Evolutionary conservation across 2,113 vertebrate species (phyloP), one percentile per base, ranked within the genome.

Genomic region (Tricholaema leucomelas): DNA sequence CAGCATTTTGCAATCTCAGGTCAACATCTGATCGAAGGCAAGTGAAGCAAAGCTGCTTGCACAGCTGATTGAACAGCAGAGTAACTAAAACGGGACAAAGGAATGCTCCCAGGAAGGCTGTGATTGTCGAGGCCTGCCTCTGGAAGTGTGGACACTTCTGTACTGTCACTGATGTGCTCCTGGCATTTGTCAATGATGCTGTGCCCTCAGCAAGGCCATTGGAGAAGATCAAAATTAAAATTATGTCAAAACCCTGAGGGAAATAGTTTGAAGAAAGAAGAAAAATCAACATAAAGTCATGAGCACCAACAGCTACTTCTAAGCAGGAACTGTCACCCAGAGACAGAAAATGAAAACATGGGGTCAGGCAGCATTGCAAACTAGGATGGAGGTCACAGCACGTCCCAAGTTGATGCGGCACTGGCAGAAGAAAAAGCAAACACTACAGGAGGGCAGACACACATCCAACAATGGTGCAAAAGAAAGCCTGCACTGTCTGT

Each of bases 111-210:
- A 28, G 15, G 2, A 14, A 50, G 24, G 54, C 50, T 48, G 42
- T 2, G 31, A 17, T 12, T 64, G 5, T 2, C 4, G 7, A 48
- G 50, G 44, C 28, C 67, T 80, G 44, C 59, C 38, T 46, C 66
- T 20, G 17, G 23, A 44, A 40, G 14, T 0, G 6, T 1, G 1
- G 48, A 35, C 23, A 17, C n/a, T 59, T 3, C 71, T 31, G 1
- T 48, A 31, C 12, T 25, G 71, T 31, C 48, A 75, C 21, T 13
- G 10, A 42, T 2, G 7, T 4, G 27, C 9, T 58, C 19, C 5
- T 0, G 0, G 58, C 42, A 33, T 15, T 63, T 76, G 9, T 6
- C 56, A 77, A 8, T 20, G 23, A 59, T 21, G 31, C 40, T 66
- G 64, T 10, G 67, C 50, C 78, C 33, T 4, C 56, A 81, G 27